A percentile compares a stretch with the other conserved stretches of the same genome.
phyloP scores from a whole-genome alignment of 2,888 invertebrate genomes.

The Gymnocheta viridis region DNA sequence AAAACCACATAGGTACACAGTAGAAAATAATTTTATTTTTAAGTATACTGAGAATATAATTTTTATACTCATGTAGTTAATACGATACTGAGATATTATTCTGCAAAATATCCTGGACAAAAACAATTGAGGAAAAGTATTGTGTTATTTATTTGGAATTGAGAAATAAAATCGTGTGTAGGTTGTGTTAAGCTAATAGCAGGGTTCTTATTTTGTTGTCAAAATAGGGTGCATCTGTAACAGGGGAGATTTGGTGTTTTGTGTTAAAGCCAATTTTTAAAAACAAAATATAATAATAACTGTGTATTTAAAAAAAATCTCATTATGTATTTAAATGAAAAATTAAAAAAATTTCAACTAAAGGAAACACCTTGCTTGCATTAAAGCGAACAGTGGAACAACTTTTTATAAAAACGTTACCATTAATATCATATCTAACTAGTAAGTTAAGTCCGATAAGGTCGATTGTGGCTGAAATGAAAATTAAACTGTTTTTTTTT shows the following conservation, averaged over 20 bases:
- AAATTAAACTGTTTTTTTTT: too few relatives aligned
- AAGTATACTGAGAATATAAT: slow-evolving; percentile 54
- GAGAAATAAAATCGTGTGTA: slow-evolving; percentile 26
- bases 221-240: slow-evolving; percentile 20
- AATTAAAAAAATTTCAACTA: background rate
- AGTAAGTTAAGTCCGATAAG: too few relatives aligned
- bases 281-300: background rate
- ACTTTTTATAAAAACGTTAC: background rate
- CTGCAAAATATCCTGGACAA: slow-evolving; percentile 36
- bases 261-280: slow-evolving; percentile 23
- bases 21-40: slow-evolving; percentile 34
- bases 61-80: background rate
- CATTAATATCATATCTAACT: background rate
- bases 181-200: background rate
- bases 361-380: background rate
- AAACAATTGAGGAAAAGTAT: slow-evolving; percentile 64
- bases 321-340: background rate
- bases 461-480: too few relatives aligned
- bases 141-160: slow-evolving; percentile 55
- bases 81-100: background rate
- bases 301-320: background rate
- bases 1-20: background rate
- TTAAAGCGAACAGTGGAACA: slow-evolving; percentile 31
- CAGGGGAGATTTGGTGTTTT: slow-evolving; percentile 59
- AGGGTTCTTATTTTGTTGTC: background rate